A percentile compares a stretch with the other conserved stretches of the same genome.
Conservation (phyloP, 2,113 vertebrate genomes). For the Chloroceryle aenea region DNA sequence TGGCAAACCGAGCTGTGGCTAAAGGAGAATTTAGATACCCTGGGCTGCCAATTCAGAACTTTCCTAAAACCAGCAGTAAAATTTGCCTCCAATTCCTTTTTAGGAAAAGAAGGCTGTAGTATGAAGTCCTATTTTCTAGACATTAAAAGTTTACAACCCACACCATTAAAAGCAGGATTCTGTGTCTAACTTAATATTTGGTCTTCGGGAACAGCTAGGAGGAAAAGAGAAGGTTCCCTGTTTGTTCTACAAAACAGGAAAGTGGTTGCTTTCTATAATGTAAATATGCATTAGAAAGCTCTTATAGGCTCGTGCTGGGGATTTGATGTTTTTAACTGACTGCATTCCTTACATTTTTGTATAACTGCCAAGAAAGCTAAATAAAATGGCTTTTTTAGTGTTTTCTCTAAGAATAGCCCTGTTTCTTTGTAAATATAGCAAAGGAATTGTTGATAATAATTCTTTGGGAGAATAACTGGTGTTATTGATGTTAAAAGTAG, state of each 20-base stretch:
- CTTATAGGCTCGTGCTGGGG: constrained; percentile 73
- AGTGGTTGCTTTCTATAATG: constrained; percentile 70
- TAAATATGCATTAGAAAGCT: constrained; percentile 76
- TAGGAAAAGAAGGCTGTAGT: constrained; percentile 49
- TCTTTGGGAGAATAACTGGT: constrained; percentile 66
- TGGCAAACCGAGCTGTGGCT: constrained; percentile 38
- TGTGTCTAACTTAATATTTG: constrained; percentile 34
- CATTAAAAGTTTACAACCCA: constrained; percentile 22
- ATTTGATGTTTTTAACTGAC: constrained; percentile 82
- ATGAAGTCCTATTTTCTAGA: constrained; percentile 45
- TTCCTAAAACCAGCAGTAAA: constrained; percentile 47
- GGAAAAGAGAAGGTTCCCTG: constrained; percentile 56
- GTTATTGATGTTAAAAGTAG: constrained; percentile 70
- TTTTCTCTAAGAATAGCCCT: constrained; percentile 74
- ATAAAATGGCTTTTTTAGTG: constrained; percentile 85
- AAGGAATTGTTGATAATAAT: constrained; percentile 70
- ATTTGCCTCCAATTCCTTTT: constrained; percentile 52
- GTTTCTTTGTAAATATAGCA: constrained; percentile 74
- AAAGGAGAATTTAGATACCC: constrained; percentile 41
- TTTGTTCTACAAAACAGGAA: constrained; percentile 63
- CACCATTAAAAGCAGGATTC: constrained; percentile 23
- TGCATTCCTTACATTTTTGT: constrained; percentile 89
- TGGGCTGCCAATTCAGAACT: constrained; percentile 47
- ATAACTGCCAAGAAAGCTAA: constrained; percentile 87
- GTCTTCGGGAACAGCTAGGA: constrained; percentile 46